Evolutionary conservation across 2,888 invertebrate genomes (phyloP).

Genomic region (Lasioglossum lativentre): DNA sequence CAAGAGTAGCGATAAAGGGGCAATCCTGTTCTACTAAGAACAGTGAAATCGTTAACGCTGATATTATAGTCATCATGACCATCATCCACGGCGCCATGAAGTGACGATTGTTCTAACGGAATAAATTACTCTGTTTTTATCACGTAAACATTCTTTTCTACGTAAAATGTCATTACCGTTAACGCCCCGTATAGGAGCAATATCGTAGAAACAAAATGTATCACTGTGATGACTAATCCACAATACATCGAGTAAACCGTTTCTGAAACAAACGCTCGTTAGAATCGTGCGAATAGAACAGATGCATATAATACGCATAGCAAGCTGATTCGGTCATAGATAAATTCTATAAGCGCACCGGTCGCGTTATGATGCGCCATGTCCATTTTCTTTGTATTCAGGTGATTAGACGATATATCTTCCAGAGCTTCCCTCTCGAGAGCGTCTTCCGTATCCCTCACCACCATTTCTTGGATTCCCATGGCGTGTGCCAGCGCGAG

Average conservation of each 20-base stretch:
- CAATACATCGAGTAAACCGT: slow-evolving; percentile 83
- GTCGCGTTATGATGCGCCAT: slow-evolving; percentile 84
- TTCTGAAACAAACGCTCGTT: slow-evolving; percentile 75
- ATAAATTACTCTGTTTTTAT: slow-evolving; percentile 29
- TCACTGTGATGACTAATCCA: slow-evolving; percentile 81
- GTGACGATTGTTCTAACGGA: slow-evolving; percentile 82
- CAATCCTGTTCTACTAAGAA: slow-evolving; percentile 81
- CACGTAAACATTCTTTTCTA: slow-evolving; percentile 14
- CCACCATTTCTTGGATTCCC: slow-evolving; percentile 84
- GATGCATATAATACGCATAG: too few species aligned
- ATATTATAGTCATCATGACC: slow-evolving; percentile 81
- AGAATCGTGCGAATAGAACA: neutral
- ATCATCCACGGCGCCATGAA: slow-evolving; percentile 84
- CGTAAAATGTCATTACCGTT: slow-evolving; percentile 77
- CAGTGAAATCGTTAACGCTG: slow-evolving; percentile 81
- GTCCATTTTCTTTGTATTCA: slow-evolving; percentile 84
- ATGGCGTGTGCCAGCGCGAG: slow-evolving; percentile 84
- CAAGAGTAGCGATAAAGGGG: slow-evolving; percentile 78
- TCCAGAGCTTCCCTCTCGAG: slow-evolving; percentile 82
- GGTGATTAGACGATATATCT: slow-evolving; percentile 81
- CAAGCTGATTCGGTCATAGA: neutral
- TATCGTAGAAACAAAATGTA: slow-evolving; percentile 83
- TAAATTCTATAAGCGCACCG: slow-evolving; percentile 75
- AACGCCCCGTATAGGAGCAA: slow-evolving; percentile 84
- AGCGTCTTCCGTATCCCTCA: slow-evolving; percentile 84